Conservation (phyloP, 2,888 invertebrate genomes). For the Metellina segmentata region DNA sequence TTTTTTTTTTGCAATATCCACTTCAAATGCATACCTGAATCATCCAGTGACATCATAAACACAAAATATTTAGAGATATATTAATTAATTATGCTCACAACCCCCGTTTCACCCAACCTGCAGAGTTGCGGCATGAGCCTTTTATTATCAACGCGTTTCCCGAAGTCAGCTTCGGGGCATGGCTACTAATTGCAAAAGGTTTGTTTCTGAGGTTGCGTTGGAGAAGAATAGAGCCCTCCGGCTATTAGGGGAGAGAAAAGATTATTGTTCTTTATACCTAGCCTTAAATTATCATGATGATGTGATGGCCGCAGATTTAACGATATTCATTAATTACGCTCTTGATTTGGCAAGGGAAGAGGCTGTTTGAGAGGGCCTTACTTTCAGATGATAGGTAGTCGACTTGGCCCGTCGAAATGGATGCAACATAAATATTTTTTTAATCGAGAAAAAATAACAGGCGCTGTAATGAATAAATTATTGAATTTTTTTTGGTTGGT, state of each 20-base stretch:
- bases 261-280: constrained; percentile 20
- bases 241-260: constrained; percentile 1
- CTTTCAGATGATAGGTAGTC: not conserved
- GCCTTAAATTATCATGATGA: constrained; percentile 22
- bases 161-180: constrained; percentile 30
- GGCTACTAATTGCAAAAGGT: constrained; percentile 43
- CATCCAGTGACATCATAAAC: too few relatives aligned
- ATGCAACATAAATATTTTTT: constrained; percentile 14
- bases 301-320: constrained; percentile 21
- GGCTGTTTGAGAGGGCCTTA: not conserved
- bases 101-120: not conserved
- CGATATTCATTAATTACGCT: constrained; percentile 8
- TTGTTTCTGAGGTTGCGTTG: constrained; percentile 24
- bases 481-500: not conserved
- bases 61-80: too few relatives aligned
- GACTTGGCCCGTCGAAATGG: not conserved
- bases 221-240: not conserved
- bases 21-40: too few relatives aligned
- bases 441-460: not conserved
- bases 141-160: constrained; percentile 41
- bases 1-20: too few relatives aligned
- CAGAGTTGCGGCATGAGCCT: not conserved
- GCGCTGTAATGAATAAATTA: constrained; percentile 11
- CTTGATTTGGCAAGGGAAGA: not conserved
- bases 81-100: too few relatives aligned